Conservation (phyloP, 1,140 invertebrate genomes). For the Procambarus clarkii region DNA sequence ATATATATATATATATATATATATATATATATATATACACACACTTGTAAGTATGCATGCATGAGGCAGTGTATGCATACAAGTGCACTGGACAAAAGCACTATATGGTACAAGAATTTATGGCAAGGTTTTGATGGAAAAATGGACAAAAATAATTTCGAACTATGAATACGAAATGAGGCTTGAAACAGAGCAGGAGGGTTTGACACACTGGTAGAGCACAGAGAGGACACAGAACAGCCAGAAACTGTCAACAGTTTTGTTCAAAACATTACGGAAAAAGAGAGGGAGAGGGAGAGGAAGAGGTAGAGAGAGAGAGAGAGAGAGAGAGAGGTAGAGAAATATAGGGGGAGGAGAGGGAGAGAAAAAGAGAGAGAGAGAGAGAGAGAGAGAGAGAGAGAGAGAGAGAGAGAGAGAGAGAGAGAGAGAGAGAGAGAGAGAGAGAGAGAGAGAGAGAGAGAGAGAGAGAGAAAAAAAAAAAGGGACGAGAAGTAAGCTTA, state of each 20-base stretch:
- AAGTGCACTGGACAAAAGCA: background rate
- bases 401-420: too few species aligned
- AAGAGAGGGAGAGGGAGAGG: background rate
- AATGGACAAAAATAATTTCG: background rate
- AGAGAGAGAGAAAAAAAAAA: too few species aligned
- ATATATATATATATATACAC: background rate
- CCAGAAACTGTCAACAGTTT: background rate
- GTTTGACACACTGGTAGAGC: too few species aligned
- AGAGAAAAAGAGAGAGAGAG: too few species aligned
- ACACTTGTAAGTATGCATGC: background rate
- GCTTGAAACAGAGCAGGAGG: background rate
- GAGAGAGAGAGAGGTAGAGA: slow-evolving; percentile 9
- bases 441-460: too few species aligned
- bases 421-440: too few species aligned
- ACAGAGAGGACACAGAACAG: too few species aligned
- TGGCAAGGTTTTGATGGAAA: background rate
- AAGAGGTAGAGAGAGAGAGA: slow-evolving; percentile 7
- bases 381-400: too few species aligned
- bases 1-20: slow-evolving; percentile 35
- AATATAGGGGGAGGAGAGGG: background rate
- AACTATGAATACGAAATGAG: background rate
- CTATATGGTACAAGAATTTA: background rate
- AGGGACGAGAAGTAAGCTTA: too few species aligned
- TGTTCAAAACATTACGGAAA: background rate
- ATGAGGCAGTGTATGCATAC: background rate